These are phyloP conservation scores for Meles meles DNA, from an alignment of 2,113 vertebrate genomes.

Conservation along the genomic window DNA sequence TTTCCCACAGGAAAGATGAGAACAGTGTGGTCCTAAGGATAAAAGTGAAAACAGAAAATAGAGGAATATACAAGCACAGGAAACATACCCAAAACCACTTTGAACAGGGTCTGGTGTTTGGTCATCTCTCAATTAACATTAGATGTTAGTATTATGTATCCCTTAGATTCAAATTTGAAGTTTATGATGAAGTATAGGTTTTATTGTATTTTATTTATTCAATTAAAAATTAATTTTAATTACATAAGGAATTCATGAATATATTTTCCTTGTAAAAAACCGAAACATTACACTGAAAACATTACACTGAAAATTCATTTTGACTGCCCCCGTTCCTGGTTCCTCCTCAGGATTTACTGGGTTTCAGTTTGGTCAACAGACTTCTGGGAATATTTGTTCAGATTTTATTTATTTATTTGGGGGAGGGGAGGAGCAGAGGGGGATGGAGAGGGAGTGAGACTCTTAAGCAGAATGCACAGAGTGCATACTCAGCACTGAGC, in stretches of 20 bases:
- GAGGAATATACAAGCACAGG: neutral
- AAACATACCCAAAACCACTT: neutral
- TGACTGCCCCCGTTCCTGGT: neutral
- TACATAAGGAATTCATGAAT: constrained; percentile 25
- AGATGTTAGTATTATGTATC: neutral
- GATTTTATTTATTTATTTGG: neutral
- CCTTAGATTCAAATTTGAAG: constrained; percentile 36
- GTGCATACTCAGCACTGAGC: neutral
- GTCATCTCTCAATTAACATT: constrained; percentile 16
- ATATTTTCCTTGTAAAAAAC: constrained; percentile 25
- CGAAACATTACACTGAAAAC: constrained; percentile 18
- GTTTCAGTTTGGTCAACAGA: neutral
- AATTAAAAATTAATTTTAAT: constrained; percentile 59
- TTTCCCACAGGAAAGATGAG: neutral
- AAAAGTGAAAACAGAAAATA: neutral
- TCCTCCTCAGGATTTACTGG: neutral
- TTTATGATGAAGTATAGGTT: constrained; percentile 35
- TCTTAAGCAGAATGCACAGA: neutral
- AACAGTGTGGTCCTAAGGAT: neutral
- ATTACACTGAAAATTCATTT: neutral
- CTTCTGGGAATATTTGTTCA: neutral
- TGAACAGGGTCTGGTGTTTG: neutral
- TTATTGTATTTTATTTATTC: constrained; percentile 52
- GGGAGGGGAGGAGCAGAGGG: neutral
- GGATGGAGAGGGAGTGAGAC: neutral